These are phyloP conservation scores for Bruchidius siliquastri DNA, from an alignment of 2,888 invertebrate species.

Conservation along the genomic window DNA sequence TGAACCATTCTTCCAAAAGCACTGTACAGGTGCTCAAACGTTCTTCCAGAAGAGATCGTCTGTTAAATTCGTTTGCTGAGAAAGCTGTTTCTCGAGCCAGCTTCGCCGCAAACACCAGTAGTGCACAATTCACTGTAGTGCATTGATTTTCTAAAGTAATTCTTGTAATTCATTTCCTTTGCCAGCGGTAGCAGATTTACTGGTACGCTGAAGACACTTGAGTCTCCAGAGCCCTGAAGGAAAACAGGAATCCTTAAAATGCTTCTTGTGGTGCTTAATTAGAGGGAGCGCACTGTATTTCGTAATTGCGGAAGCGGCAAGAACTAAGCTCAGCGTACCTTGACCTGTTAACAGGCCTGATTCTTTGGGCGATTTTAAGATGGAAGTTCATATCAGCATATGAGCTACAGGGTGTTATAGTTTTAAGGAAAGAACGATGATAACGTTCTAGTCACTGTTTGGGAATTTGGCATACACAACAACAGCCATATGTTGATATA, in stretches of 20 bases:
- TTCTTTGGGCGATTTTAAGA: too few relatives aligned
- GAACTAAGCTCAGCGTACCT: too few relatives aligned
- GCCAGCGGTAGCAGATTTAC: neutral
- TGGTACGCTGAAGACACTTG: neutral
- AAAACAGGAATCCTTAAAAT: neutral
- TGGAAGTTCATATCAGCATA: too few relatives aligned
- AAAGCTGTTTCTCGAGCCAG: neutral
- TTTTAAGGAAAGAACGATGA: too few relatives aligned
- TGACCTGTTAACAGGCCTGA: too few relatives aligned
- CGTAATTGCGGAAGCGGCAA: neutral
- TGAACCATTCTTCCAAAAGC: too few relatives aligned
- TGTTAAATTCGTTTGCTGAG: neutral
- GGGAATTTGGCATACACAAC: too few relatives aligned
- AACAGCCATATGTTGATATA: too few relatives aligned
- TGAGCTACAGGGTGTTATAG: too few relatives aligned
- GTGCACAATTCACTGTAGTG: neutral
- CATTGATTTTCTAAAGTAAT: neutral
- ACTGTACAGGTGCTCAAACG: neutral
- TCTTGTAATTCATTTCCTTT: neutral
- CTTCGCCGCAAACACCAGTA: neutral
- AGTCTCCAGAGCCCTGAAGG: neutral
- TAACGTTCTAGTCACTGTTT: too few relatives aligned
- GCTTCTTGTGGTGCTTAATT: neutral
- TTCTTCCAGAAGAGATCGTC: neutral
- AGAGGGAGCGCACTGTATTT: neutral